Conservation (phyloP, 2,113 vertebrate genomes). For the Delphinus delphis region DNA sequence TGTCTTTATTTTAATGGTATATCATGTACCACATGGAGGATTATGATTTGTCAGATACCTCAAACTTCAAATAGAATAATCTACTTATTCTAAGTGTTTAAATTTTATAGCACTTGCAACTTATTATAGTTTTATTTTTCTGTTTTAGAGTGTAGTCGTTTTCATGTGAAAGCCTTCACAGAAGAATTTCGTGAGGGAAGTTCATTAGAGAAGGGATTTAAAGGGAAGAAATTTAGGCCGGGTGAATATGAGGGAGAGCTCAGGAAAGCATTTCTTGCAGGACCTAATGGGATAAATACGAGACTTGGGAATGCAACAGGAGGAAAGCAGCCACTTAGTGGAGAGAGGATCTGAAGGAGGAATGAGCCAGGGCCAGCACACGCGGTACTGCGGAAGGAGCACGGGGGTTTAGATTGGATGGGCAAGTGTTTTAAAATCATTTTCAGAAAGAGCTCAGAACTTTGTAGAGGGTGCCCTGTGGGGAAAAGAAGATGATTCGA, state of each 20-base stretch:
- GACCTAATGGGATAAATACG: not conserved
- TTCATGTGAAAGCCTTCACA: constrained; percentile 20
- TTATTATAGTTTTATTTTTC: constrained; percentile 52
- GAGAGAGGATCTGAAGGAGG: not conserved
- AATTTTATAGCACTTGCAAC: not conserved
- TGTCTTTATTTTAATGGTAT: constrained; percentile 50
- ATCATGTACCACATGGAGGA: not conserved
- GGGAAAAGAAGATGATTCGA: constrained; percentile 32
- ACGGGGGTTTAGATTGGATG: not conserved
- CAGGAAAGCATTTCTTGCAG: not conserved
- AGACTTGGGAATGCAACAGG: not conserved
- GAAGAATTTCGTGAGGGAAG: not conserved
- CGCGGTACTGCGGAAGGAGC: not conserved
- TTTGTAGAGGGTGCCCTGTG: constrained; percentile 41
- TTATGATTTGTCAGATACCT: constrained; percentile 34
- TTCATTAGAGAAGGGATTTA: not conserved
- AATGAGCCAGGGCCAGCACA: not conserved
- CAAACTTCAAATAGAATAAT: constrained; percentile 16
- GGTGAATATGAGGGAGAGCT: not conserved
- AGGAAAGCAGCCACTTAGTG: not conserved
- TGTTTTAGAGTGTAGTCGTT: constrained; percentile 30
- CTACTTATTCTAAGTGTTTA: constrained; percentile 16
- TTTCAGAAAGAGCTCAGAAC: constrained; percentile 11
- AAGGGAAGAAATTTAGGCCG: not conserved
- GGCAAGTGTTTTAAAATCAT: constrained; percentile 17